Conservation (phyloP, 1,140 invertebrate genomes). For the Ceratosolen fusciceps region DNA sequence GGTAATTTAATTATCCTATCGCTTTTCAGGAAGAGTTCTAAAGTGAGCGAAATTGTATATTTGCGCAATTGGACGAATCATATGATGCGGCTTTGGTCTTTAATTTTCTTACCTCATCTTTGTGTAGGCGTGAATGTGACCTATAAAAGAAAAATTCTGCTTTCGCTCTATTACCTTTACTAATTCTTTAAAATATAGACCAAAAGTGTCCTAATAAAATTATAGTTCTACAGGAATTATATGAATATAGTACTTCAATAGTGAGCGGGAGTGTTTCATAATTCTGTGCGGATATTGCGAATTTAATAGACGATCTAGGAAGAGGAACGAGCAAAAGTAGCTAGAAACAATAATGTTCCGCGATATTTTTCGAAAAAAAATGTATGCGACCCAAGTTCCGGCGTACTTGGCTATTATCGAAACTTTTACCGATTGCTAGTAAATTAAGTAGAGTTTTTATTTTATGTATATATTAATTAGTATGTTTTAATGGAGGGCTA, state of each 20-base stretch:
- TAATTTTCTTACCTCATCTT: no score
- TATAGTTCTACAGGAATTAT: neutral
- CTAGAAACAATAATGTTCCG: neutral
- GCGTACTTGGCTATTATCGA: no score
- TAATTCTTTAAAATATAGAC: neutral
- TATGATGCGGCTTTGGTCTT: neutral
- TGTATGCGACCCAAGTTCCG: neutral
- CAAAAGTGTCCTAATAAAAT: neutral
- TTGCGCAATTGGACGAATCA: no score
- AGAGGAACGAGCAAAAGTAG: neutral
- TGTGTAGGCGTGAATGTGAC: no score
- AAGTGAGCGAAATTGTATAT: no score
- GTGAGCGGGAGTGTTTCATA: neutral
- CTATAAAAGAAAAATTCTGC: no score
- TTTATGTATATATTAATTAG: no score
- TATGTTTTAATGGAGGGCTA: no score
- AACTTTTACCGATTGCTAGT: no score
- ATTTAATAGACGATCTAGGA: neutral
- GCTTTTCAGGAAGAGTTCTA: neutral
- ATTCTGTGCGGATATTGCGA: neutral
- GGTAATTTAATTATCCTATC: slow-evolving; percentile 36
- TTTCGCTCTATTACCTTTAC: no score
- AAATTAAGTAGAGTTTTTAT: no score
- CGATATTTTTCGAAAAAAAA: neutral
- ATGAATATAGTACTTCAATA: neutral